Base-by-base conservation (phyloP, 2,797 vertebrate species). In the Danio choprae region DNA sequence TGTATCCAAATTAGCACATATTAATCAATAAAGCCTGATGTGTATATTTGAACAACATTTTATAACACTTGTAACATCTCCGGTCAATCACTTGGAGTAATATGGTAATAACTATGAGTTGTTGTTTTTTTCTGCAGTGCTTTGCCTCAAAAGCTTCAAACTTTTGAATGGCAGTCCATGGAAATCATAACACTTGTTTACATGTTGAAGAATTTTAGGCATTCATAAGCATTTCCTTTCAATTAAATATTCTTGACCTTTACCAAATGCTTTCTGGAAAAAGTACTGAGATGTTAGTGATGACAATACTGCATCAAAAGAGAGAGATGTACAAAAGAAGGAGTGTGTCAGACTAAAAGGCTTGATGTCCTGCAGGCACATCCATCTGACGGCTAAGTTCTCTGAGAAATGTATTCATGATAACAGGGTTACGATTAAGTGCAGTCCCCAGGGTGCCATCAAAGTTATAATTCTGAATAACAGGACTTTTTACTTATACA, bases 391-490 rank as follows among this genome's bases (percentile, higher is more conserved):
- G 60, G 16, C 22, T 64, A 11, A 79, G 40, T 51, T 8, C 29
- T 44, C 15, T 73, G 40, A 76, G 55, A n/a, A 48, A 63, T 41
- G 56, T 41, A 50, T 40, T 77, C 22, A 69, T 77, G 73, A 83
- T 77, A 64, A 77, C 68, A 13, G 43, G 65, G 65, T 44, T 69
- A 22, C 4, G 7, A 46, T 76, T 48, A 80, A 79, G 75, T 59
- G 63, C 43, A 55, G 70, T 74, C 74, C 77, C 40, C 2, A 12
- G 40, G 65, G 46, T 51, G 60, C 48, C 46, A 46, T 53, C 62
- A 53, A 29, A 20, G 53, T 51, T 70, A 51, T 50, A 22, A 64
- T 58, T 20, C 51, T 58, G 22, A 77, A 50, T 38, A 69, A 69
- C 16, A 65, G 41, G 6, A 68, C 36, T 70, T 40, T 18, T 69